Percentiles rank a stretch among this genome's conserved stretches.
phyloP scores from a whole-genome alignment of 1,140 invertebrate species.

The Medauroidea extradentata region DNA sequence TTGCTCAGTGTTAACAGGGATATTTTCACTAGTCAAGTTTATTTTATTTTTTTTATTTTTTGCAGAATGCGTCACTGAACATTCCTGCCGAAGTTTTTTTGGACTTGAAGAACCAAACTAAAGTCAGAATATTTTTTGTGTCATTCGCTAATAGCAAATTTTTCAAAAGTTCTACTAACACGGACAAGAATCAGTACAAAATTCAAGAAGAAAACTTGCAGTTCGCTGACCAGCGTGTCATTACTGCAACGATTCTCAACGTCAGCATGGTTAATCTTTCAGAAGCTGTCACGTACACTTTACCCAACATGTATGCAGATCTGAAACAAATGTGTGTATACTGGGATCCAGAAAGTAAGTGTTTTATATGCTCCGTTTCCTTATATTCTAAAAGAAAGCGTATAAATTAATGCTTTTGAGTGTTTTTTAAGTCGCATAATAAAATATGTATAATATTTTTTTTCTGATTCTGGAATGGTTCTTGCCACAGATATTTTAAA shows the following conservation, averaged over 20 bases:
- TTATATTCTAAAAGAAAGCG: too few species aligned
- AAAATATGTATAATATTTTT: too few species aligned
- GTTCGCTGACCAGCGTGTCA: constrained; percentile 12
- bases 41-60: neutral
- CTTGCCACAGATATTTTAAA: too few species aligned
- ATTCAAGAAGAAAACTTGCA: too few species aligned
- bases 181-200: neutral
- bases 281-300: constrained; percentile 39
- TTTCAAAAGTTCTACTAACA: constrained; percentile 9
- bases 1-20: too few species aligned
- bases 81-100: constrained; percentile 15
- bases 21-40: neutral
- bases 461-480: too few species aligned
- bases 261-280: constrained; percentile 37
- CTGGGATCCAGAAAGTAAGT: constrained; percentile 45
- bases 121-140: constrained; percentile 14
- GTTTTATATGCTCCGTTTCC: neutral
- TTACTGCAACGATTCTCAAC: constrained; percentile 29
- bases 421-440: too few species aligned
- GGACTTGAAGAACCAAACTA: constrained; percentile 1
- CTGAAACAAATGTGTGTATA: constrained; percentile 41
- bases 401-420: too few species aligned
- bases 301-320: constrained; percentile 28
- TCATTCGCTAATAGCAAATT: constrained; percentile 14
- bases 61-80: constrained; percentile 11